Evolutionary conservation across 1,140 invertebrate genomes (phyloP), one percentile per base, ranked within the genome.

Genomic region (Gryllus bimaculatus): DNA sequence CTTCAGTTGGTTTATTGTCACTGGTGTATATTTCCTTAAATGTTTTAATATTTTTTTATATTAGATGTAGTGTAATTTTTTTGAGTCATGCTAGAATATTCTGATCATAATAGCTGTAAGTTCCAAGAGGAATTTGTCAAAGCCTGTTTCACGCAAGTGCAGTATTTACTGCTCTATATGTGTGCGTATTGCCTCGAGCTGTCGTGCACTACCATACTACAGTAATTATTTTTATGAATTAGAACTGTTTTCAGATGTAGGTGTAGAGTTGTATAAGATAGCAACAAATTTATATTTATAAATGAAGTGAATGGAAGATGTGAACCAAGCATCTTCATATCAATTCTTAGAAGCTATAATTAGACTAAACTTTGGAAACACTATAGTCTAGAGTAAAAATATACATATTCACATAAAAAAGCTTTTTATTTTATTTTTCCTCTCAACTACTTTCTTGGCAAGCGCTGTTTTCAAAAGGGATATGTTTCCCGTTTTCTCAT

Each of bases 221-320:
- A 77, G 75, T 77, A 18, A 77, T 77, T 77, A 77, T 77, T 77
- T 77, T 77, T 77, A 76, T 48, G 47, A 48, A 48, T 47, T 48
- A 77, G 76, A 49, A 49, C 18, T 77, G 76, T 77, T 48, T 77
- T 77, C 47, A 77, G 20, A 48, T n/a, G 47, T 48, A 48, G 47
- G 47, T 49, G 76, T 77, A 77, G 76, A 20, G 48, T 77, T 77
- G 48, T 77, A 77, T 77, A 77, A 20, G 47, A 20, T 54, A 77
- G 76, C 48, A 77, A 77, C 8, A 77, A 77, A 77, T 77, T 77
- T 77, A 77, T 77, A 77, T 77, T 77, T 77, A 54, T 77, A 77
- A 77, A 77, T 48, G 18, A 77, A 66, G 54, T 66, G 54, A 13
- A 10, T 66, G 54, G 54, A 66, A 66, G 54, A 18, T 66, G 54